These are phyloP conservation scores for Heliangelus exortis DNA, from an alignment of 2,797 vertebrate genomes.

Conservation along the genomic window DNA sequence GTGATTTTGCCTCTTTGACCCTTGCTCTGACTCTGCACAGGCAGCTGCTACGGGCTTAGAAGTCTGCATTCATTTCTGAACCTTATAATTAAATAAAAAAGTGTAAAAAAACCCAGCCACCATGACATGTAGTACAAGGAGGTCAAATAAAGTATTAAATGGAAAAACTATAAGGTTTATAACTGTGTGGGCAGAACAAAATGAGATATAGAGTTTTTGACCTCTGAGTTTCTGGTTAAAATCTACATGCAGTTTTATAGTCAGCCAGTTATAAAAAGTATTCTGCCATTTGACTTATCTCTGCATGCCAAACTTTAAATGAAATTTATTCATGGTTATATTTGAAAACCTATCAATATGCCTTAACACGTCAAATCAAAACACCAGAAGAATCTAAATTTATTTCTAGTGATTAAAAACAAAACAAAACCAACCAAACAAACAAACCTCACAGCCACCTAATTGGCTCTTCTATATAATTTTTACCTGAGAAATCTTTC, in stretches of 20 bases:
- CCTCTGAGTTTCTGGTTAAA: not conserved
- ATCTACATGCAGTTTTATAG: not conserved
- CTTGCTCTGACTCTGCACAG: not conserved
- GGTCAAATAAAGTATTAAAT: not conserved
- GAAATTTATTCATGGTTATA: slow-evolving; percentile 27
- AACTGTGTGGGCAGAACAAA: not conserved
- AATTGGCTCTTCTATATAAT: not conserved
- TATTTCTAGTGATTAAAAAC: not conserved
- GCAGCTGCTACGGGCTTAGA: not conserved
- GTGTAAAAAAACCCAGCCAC: not conserved
- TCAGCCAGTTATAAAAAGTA: slow-evolving; percentile 46
- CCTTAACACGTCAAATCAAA: slow-evolving; percentile 41
- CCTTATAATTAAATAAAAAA: not conserved
- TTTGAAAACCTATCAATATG: slow-evolving; percentile 28
- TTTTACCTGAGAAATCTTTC: not conserved
- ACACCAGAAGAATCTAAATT: slow-evolving; percentile 30
- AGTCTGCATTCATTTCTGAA: not conserved
- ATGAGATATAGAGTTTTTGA: not conserved
- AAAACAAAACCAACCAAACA: no score
- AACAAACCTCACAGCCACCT: not conserved
- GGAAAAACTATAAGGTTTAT: not conserved
- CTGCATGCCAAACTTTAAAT: slow-evolving; percentile 7
- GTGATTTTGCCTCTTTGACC: not conserved
- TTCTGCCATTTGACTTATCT: slow-evolving; percentile 54
- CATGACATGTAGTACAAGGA: not conserved